Evolutionary conservation across 2,888 invertebrate genomes (phyloP).

Genomic region (Rotaria macrura): DNA sequence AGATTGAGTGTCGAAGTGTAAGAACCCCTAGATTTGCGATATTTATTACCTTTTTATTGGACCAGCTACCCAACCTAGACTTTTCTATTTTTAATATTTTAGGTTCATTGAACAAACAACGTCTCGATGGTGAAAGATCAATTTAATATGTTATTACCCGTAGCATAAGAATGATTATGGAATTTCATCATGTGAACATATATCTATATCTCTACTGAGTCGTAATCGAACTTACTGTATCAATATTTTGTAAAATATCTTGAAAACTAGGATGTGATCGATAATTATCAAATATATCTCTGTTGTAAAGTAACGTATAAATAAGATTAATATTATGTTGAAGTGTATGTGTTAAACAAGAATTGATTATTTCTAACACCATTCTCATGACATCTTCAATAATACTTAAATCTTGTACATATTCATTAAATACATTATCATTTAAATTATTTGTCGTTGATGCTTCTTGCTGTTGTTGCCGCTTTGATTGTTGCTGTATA

Average conservation of each 20-base stretch:
- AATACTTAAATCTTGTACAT: constrained; percentile 66
- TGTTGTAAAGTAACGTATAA: constrained; percentile 85
- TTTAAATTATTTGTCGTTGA: not conserved
- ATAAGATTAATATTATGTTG: constrained; percentile 78
- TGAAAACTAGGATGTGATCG: constrained; percentile 77
- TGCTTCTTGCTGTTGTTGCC: not conserved
- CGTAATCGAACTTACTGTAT: constrained; percentile 21
- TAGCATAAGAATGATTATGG: too few species aligned
- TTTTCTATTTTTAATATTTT: too few species aligned
- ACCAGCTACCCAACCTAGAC: too few species aligned
- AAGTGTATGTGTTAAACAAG: constrained; percentile 75
- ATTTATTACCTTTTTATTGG: too few species aligned
- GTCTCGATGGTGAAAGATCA: too few species aligned
- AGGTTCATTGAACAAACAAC: too few species aligned
- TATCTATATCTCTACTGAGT: too few species aligned
- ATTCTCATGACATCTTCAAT: constrained; percentile 89
- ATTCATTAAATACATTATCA: not conserved
- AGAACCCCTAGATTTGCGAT: too few species aligned
- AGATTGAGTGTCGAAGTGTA: too few species aligned
- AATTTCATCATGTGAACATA: too few species aligned
- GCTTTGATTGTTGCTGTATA: not conserved
- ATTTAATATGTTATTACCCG: too few species aligned
- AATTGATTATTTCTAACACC: constrained; percentile 92
- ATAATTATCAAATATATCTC: constrained; percentile 66
- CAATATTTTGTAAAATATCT: constrained; percentile 43